Evolutionary conservation across 37 sponge, comb jelly and placozoan species (phyloP), one percentile per base, ranked within the genome.

Genomic region (Hormiphora californensis): DNA sequence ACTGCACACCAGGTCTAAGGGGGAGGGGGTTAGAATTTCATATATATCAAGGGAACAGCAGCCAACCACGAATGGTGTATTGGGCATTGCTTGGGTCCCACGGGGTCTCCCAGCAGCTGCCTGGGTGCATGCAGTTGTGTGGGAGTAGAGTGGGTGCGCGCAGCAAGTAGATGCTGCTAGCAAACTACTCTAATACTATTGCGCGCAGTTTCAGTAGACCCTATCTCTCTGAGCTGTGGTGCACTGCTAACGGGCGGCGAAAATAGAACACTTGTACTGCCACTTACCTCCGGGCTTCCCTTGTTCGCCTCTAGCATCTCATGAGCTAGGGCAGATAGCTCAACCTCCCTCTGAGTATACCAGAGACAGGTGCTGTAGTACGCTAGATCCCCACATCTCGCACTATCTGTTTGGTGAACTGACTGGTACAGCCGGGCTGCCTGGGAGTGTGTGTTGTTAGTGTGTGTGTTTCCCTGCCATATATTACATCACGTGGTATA

Each of bases 291-390:
- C 17, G 94, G 94, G 21, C 86, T 32, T 7, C 39, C 37, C 43
- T 88, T 57, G 86, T 89, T 54, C 34, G 91, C 87, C 28, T 88
- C 54, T 31, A 87, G 46, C 32, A 94, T 87, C 0, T 91, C 89
- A 25, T 91, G 88, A 0, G 92, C 91, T 19, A 96, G 81, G 9
- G 87, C 87, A 0, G 92, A 89, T 36, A 96, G 91, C 43, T 94
- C 89, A 2, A 87, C 87, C 9, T 89, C 91, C 19, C 54, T 86
- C 40, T 94, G 92, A 25, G 92, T 89, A 49, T 96, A 94, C 94
- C 97, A 96, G 68, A 96, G 87, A 15, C 67, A 65, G 67, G 67
- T 65, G 1, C 67, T 38, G 37, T 65, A 65, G 67, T 28, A 65
- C 5, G 67, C 35, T 1, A 65, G 37, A 33, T 65, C 37, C 32